Conservation (phyloP, 2,888 invertebrate species). For the Melanostoma mellinum region DNA sequence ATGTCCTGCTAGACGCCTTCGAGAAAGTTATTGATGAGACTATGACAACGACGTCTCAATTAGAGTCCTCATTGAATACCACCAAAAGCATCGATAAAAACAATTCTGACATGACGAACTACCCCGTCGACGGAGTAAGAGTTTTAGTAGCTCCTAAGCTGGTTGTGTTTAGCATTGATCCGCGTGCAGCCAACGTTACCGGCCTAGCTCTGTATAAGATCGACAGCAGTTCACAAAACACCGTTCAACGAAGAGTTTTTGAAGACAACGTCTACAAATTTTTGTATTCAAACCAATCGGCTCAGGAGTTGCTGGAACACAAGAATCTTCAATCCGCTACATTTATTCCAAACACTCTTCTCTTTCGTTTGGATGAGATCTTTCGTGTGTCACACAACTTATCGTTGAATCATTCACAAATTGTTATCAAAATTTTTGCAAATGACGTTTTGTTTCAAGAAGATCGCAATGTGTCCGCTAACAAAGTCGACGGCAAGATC, state of each 20-base stretch:
- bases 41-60: constrained; percentile 72
- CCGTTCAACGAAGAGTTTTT: constrained; percentile 74
- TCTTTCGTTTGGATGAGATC: constrained; percentile 80
- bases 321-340: constrained; percentile 83
- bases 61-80: background rate
- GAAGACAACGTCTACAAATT: constrained; percentile 75
- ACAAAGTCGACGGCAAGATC: constrained; percentile 82
- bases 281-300: constrained; percentile 82
- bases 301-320: constrained; percentile 82
- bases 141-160: constrained; percentile 77
- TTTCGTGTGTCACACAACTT: constrained; percentile 51
- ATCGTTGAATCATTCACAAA: constrained; percentile 76
- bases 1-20: constrained; percentile 85
- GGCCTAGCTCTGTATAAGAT: constrained; percentile 77
- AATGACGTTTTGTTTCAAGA: constrained; percentile 84
- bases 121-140: constrained; percentile 77
- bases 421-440: constrained; percentile 84
- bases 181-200: constrained; percentile 78
- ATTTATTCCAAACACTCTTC: constrained; percentile 82
- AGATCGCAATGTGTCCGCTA: constrained; percentile 77
- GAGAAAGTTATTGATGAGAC: constrained; percentile 84
- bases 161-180: constrained; percentile 78
- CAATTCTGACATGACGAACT: constrained; percentile 75
- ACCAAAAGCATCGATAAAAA: constrained; percentile 53
- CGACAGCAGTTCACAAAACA: constrained; percentile 5